Conservation (phyloP, 2,797 vertebrate species). For the Petrocephalus schoutedeni region DNA sequence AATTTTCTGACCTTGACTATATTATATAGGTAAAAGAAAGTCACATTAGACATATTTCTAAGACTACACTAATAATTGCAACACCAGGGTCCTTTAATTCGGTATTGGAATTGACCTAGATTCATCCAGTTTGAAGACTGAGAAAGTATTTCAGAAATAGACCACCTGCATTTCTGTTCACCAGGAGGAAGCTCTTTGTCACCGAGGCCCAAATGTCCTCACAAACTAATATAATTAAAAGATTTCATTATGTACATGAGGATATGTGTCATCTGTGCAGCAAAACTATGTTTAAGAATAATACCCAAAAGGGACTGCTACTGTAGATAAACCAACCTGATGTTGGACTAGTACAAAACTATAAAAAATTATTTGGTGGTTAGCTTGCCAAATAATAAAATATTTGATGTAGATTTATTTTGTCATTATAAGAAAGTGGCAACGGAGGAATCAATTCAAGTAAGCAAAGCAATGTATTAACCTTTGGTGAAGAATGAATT, state of each 20-base stretch:
- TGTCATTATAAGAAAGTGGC: not conserved
- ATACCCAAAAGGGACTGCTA: not conserved
- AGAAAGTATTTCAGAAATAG: not conserved
- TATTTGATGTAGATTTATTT: not conserved
- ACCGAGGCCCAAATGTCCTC: too few relatives aligned
- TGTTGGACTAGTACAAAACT: not conserved
- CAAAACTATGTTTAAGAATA: not conserved
- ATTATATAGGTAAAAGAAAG: not conserved
- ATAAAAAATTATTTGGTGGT: not conserved
- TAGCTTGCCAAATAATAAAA: not conserved
- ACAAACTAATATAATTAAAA: too few relatives aligned
- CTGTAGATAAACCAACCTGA: not conserved
- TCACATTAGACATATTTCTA: not conserved
- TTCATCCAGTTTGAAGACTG: not conserved
- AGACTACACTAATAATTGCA: not conserved
- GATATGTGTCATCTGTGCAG: not conserved
- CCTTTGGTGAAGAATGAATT: not conserved
- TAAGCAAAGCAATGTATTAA: not conserved
- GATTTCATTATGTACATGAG: not conserved
- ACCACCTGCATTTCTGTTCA: not conserved
- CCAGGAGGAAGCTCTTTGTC: not conserved
- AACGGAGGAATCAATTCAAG: not conserved
- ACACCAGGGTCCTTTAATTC: not conserved
- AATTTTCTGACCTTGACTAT: not conserved
- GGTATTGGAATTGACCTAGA: not conserved